These are phyloP conservation scores for Syrista parreyssii DNA, from an alignment of 2,888 invertebrate species.

Conservation along the genomic window DNA sequence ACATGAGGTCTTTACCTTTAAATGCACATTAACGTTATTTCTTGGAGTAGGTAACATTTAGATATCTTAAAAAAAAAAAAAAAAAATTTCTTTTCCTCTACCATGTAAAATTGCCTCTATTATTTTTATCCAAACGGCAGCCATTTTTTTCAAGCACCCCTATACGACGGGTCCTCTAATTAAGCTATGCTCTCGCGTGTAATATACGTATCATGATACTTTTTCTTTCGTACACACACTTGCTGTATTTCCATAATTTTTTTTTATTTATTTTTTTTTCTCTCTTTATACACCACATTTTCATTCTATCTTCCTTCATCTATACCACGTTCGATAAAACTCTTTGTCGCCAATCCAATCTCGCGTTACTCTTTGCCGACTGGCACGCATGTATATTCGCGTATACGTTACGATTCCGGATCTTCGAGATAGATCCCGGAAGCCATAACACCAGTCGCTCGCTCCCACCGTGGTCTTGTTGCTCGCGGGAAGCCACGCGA, in stretches of 20 bases:
- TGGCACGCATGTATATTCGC: not conserved
- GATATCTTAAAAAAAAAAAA: constrained; percentile 10
- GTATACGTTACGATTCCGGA: not conserved
- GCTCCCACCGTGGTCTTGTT: not conserved
- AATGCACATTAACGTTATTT: not conserved
- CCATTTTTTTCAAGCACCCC: not conserved
- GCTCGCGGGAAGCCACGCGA: not conserved
- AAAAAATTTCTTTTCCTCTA: constrained; percentile 7
- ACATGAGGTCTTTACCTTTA: not conserved
- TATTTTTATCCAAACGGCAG: constrained; percentile 6
- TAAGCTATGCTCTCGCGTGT: not conserved
- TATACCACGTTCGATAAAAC: not conserved
- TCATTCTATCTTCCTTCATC: not conserved
- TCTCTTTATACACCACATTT: not conserved
- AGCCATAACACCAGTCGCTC: not conserved
- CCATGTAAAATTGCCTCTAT: constrained; percentile 3
- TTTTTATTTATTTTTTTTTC: too few species aligned
- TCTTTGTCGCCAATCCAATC: not conserved
- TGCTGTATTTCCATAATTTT: too few species aligned
- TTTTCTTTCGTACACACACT: not conserved
- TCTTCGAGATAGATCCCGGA: not conserved
- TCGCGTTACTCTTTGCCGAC: not conserved
- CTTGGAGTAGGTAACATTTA: not conserved
- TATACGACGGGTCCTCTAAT: not conserved
- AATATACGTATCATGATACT: not conserved